Base-by-base conservation (phyloP, 2,888 invertebrate species). In the Lymantria dispar region DNA sequence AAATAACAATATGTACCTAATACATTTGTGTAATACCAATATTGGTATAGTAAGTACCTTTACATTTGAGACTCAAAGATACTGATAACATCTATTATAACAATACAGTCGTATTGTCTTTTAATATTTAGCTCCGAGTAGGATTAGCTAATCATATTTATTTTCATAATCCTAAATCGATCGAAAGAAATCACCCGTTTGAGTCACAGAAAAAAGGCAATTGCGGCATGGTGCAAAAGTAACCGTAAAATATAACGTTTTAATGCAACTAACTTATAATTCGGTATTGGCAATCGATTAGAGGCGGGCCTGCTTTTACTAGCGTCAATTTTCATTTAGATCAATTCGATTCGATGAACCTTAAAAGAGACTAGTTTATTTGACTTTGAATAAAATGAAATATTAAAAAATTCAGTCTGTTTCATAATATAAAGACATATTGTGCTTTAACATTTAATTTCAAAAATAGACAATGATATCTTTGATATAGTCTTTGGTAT, bases 261-360 rank as follows among this genome's bases (percentile, higher is more conserved):
- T 33, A 10, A 8, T 33, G 33, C 33, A 33, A 10, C 33, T 33
- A 73, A 71, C 70, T 54, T 63, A 70, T 75, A 78, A 78, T 72
- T 77, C 64, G 60, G 72, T 78, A 75, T 78, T 78, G 72, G 73
- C 75, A 83, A 83, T 81, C 74, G 76, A 79, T 83, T 82, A 74
- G 70, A 64, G 22, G 22, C 68, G 71, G 33, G 33, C 68, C 68
- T 66, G 68, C 64, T 68, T 72, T 66, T 64, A 66, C 52, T 56
- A 64, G 69, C 74, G 71, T 76, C 74, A 71, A 64, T 74, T 79
- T 73, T 74, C 76, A 68, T 73, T 72, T 62, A 71, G 64, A 77
- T 72, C 72, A 60, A 83, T 84, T 82, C 69, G 80, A 69, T 70
- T 64, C 77, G 76, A 72, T 71, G 72, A 70, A 69, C 56, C 69